Evolutionary conservation across 2,888 invertebrate species (phyloP), one percentile per base, ranked within the genome.

Genomic region (Chaetoderma sp.): DNA sequence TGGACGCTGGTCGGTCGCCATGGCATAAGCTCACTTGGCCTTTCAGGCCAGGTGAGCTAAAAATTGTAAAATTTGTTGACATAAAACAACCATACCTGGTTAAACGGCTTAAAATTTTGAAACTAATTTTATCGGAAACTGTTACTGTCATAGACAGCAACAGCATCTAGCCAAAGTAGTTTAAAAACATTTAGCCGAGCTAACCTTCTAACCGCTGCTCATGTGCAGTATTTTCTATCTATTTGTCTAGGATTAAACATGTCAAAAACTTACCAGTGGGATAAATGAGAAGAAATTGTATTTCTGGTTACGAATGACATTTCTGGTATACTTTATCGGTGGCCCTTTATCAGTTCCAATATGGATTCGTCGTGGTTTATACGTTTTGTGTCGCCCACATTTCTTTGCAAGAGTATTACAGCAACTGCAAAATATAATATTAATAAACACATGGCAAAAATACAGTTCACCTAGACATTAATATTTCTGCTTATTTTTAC

Each of bases 221-320:
- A 33, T 23, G 32, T 39, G 21, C 25, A 58, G 45, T 21, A 23
- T 13, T 5, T 23, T 36, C 21, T 42, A 5, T 39, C 27, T 33
- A 36, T 33, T 32, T 16, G 18, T n/a, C 21, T 8, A 59, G 16
- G 23, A 3, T n/a, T 10, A 8, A 52, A 8, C 5, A 21, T 27
- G 25, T 30, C 13, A 23, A 47, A 44, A 6, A 76, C 81, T 75
- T 75, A 90, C 90, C 85, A 89, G 79, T 54, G 90, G 90, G 61
- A 90, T 86, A 77, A 90, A 90, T 27, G 89, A 87, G 71, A 90
- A 84, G 65, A 90, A 75, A 87, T 94, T 98, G 89, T 98, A 99
- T 90, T 99, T 99, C 89, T 96, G 94, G 89, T 99, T 99, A 80
- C 96, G 91, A 73, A 99, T 96, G 81, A 95, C 94, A 88, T 99